A percentile compares a stretch with the other conserved stretches of the same genome.
These are phyloP conservation scores for Acipenser oxyrinchus DNA, from an alignment of 2,797 vertebrate species.

Conservation along the genomic window DNA sequence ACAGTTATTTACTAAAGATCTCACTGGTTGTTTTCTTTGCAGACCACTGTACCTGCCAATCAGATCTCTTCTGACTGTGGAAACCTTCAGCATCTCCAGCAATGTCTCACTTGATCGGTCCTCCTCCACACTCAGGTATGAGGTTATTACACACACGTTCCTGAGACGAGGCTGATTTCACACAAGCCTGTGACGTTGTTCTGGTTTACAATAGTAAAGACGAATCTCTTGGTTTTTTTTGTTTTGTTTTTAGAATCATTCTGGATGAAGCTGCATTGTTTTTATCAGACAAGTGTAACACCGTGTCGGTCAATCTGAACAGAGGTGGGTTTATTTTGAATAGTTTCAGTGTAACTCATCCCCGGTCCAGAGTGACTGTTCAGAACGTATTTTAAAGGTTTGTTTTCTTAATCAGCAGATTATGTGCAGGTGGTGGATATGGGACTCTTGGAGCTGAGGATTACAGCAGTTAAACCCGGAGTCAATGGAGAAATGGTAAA, in stretches of 20 bases:
- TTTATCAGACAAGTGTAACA: conserved; percentile 86
- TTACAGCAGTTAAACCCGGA: conserved; percentile 80
- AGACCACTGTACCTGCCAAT: conserved; percentile 87
- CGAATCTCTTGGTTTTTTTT: background rate
- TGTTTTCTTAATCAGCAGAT: conserved; percentile 55
- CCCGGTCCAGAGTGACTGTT: background rate
- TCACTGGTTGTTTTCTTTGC: conserved; percentile 20
- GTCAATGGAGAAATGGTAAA: conserved; percentile 74
- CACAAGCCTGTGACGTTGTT: background rate
- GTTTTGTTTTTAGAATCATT: conserved; percentile 70
- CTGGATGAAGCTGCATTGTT: conserved; percentile 91
- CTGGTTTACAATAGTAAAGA: background rate
- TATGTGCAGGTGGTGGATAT: conserved; percentile 96
- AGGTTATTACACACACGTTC: too few relatives aligned
- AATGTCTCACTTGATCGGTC: conserved; percentile 85
- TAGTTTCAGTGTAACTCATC: too few relatives aligned
- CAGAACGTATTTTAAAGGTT: background rate
- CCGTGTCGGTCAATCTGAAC: conserved; percentile 72
- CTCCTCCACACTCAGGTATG: conserved; percentile 87
- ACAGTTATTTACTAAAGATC: too few relatives aligned
- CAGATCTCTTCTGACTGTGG: conserved; percentile 82
- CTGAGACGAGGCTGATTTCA: background rate
- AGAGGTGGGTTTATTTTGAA: conserved; percentile 61
- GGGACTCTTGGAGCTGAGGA: conserved; percentile 89
- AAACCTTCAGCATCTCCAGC: conserved; percentile 94